Base-by-base conservation (phyloP, 2,888 invertebrate genomes). In the Syrista parreyssii region DNA sequence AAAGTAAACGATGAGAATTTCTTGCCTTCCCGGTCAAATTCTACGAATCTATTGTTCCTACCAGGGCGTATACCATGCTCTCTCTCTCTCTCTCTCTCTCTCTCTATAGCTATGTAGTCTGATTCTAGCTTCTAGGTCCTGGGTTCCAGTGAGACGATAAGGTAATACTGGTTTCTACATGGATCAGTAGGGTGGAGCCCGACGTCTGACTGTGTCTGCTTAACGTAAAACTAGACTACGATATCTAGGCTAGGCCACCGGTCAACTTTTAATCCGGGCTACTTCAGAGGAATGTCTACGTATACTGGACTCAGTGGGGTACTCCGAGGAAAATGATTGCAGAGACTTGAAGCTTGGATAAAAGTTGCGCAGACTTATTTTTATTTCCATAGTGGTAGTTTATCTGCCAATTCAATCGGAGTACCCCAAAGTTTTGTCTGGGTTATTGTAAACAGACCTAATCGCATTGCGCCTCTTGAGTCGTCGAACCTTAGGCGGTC, bases 381-480 rank as follows among this genome's bases (percentile, higher is more conserved):
- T 15, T 9, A 23, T 9, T 55, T 55, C 9, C 23, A 0, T 23
- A 55, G 23, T 55, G 55, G 23, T 55, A 55, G 55, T 55, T 23
- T 55, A 23, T 55, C 55, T 55, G 55, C 23, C 55, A 55, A 55
- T 55, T 55, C 23, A 23, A 23, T 55, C 55, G 55, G 23, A 55
- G 55, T 23, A 55, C 55, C 55, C 55, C 55, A 23, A 55, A 55
- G 55, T 55, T 55, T 9, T 23, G 55, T 55, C 55, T 55, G 55
- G 55, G 6, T 55, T 23, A 55, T 23, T 55, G 55, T 55, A 55
- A 81, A 89, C 90, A 88, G 86, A 90, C 90, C 90, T 90, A 88
- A 90, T 90, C 80, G 90, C 90, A 83, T 90, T 90, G 84, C 87
- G 88, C 80, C 90, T 89, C 86, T 87, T 87, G 80, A 90, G 86